A percentile compares a stretch with the other conserved stretches of the same genome.
Conservation (phyloP, 1,140 invertebrate species). For the Muscidifurax raptorellus region DNA sequence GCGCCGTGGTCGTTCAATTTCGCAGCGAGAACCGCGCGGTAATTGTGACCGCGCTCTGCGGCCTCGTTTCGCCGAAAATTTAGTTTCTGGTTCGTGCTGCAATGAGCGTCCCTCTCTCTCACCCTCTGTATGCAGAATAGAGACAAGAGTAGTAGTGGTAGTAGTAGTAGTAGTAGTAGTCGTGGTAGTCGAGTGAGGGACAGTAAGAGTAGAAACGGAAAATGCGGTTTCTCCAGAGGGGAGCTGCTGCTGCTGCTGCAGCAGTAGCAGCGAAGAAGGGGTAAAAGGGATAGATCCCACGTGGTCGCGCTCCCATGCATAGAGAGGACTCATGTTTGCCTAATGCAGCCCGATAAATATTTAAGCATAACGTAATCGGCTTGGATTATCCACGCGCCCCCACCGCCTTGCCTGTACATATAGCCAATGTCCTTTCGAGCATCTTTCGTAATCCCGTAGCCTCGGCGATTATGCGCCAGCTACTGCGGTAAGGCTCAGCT, state of each 20-base stretch:
- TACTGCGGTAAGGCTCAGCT: not conserved
- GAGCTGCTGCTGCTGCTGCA: constrained; percentile 46
- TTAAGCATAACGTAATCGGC: constrained; percentile 73
- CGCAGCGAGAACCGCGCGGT: constrained; percentile 54
- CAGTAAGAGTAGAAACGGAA: constrained; percentile 46
- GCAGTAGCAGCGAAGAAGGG: constrained; percentile 42
- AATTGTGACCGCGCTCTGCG: constrained; percentile 70
- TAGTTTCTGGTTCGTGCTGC: constrained; percentile 66
- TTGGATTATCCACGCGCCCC: constrained; percentile 65
- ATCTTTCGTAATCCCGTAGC: constrained; percentile 70
- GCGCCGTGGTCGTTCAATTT: constrained; percentile 65
- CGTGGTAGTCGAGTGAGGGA: constrained; percentile 4
- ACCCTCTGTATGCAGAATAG: not conserved
- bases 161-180: too few species aligned
- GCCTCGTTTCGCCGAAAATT: constrained; percentile 67
- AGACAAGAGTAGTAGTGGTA: constrained; percentile 15
- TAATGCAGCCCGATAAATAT: constrained; percentile 74
- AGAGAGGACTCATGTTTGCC: constrained; percentile 74
- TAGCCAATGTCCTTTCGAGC: constrained; percentile 60
- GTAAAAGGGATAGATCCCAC: constrained; percentile 66
- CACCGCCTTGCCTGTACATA: constrained; percentile 46
- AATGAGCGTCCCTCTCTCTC: constrained; percentile 45
- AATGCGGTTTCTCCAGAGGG: constrained; percentile 36
- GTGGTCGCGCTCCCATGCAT: constrained; percentile 72
- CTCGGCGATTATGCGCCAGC: constrained; percentile 58